phyloP scores from a whole-genome alignment of 2,888 invertebrate genomes.

The Opisthograptis luteolata region DNA sequence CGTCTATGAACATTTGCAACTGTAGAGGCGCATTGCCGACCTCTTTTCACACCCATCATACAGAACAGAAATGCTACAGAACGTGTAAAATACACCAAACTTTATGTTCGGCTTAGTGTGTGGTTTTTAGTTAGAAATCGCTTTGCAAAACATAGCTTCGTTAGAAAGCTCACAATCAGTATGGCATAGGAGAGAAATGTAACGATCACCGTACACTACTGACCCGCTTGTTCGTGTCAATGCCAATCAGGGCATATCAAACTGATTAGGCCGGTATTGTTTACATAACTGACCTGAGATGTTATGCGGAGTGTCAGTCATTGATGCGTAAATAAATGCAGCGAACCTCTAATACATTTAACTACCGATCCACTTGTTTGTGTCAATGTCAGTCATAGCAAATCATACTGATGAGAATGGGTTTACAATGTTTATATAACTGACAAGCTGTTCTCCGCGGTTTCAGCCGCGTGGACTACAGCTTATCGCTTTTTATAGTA shows the following conservation, averaged over 20 bases:
- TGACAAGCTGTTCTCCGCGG: no score
- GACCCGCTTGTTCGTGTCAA: slow-evolving; percentile 39
- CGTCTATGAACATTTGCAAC: no score
- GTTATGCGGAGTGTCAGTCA: neutral
- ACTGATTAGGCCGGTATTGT: slow-evolving; percentile 24
- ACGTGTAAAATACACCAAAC: no score
- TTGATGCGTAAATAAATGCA: slow-evolving; percentile 13
- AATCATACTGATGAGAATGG: neutral
- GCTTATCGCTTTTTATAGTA: no score
- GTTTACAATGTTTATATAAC: neutral
- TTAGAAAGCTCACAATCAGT: slow-evolving; percentile 1
- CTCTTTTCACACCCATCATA: no score
- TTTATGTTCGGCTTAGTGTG: no score
- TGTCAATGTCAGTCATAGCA: slow-evolving; percentile 13
- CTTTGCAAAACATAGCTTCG: neutral
- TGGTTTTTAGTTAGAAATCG: no score
- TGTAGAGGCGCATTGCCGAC: no score
- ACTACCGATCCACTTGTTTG: slow-evolving; percentile 8
- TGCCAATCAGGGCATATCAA: slow-evolving; percentile 28
- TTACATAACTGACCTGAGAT: slow-evolving; percentile 26
- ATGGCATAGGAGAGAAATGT: slow-evolving; percentile 16
- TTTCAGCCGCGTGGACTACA: no score
- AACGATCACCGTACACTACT: slow-evolving; percentile 34
- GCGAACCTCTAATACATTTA: neutral
- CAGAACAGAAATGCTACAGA: no score